These are phyloP conservation scores for Macrophya annulata DNA, from an alignment of 2,888 invertebrate species.

Conservation along the genomic window DNA sequence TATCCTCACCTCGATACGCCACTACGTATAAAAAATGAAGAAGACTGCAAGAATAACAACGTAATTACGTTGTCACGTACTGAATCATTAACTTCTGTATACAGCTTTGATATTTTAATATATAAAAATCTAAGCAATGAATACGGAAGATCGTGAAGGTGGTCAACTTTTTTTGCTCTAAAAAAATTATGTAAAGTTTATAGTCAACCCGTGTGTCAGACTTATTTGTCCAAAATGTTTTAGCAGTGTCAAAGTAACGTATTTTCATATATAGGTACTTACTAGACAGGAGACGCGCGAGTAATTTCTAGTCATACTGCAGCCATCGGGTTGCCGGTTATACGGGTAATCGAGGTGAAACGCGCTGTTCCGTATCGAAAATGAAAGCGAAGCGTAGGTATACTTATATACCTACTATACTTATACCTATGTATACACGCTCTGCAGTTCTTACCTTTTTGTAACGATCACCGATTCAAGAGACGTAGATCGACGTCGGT, in stretches of 20 bases:
- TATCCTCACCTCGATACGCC: background rate
- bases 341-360: constrained; percentile 56
- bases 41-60: background rate
- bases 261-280: background rate
- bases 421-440: background rate
- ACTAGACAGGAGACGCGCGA: constrained; percentile 41
- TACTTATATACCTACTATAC: background rate
- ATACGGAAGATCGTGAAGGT: background rate
- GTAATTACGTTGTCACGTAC: background rate
- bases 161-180: background rate
- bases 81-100: too few species aligned
- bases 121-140: background rate
- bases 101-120: background rate
- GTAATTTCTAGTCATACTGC: constrained; percentile 33
- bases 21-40: background rate
- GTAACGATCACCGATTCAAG: background rate
- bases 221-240: background rate
- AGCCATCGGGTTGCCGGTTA: constrained; percentile 47
- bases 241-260: background rate
- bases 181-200: background rate
- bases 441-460: constrained; percentile 22
- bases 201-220: background rate
- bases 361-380: constrained; percentile 56
- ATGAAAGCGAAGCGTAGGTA: constrained; percentile 54
- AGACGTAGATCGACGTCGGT: background rate